Percentiles rank a stretch among this genome's conserved stretches.
Evolutionary conservation across 1,140 invertebrate species (phyloP).

Genomic region (Ectropis grisescens): DNA sequence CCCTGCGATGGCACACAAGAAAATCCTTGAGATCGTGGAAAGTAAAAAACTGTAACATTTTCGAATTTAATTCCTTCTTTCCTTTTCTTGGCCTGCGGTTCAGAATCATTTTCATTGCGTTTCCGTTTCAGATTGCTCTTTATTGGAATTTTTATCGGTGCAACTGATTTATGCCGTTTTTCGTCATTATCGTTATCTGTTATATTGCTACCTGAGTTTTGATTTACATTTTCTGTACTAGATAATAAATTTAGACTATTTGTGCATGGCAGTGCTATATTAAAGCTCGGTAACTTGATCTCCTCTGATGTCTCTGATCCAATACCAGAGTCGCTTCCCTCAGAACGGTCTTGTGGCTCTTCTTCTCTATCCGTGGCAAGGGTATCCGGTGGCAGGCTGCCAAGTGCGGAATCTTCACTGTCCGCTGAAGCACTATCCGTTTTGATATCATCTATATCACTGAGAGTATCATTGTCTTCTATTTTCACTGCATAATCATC

Average conservation of each 20-base stretch:
- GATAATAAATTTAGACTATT: constrained; percentile 38
- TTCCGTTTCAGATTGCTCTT: constrained; percentile 59
- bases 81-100: constrained; percentile 71
- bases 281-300: constrained; percentile 45
- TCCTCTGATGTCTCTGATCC: constrained; percentile 75
- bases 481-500: constrained; percentile 60
- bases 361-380: constrained; percentile 51
- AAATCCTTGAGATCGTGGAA: constrained; percentile 96
- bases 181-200: constrained; percentile 12
- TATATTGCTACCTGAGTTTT: constrained; percentile 28
- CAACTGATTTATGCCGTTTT: constrained; percentile 12
- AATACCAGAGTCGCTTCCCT: constrained; percentile 86
- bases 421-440: constrained; percentile 65
- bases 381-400: constrained; percentile 55
- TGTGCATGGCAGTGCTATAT: constrained; percentile 31
- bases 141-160: constrained; percentile 23
- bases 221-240: constrained; percentile 43
- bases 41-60: constrained; percentile 95
- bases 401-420: constrained; percentile 66
- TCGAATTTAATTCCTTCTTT: constrained; percentile 90
- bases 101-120: constrained; percentile 25
- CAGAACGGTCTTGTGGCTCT: constrained; percentile 72
- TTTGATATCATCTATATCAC: constrained; percentile 68
- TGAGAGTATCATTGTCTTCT: constrained; percentile 63
- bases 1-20: constrained; percentile 97